A percentile compares a stretch with the other conserved stretches of the same genome.
Conservation (phyloP, 2,797 vertebrate genomes). For the Craterocephalus amniculus region DNA sequence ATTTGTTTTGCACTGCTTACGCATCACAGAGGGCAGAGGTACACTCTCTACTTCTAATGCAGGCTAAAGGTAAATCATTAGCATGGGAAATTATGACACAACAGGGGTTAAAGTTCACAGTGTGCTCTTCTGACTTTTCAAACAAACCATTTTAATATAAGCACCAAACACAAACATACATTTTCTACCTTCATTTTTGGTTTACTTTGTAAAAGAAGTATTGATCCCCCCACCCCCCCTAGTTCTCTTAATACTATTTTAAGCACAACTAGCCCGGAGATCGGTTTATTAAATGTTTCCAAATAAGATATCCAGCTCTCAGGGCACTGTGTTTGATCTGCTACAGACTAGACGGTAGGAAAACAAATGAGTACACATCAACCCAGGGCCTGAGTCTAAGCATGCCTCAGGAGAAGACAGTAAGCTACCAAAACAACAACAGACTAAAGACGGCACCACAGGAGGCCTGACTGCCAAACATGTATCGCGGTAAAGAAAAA, state of each 20-base stretch:
- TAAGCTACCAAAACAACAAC: conserved; percentile 54
- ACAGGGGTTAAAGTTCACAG: conserved; percentile 51
- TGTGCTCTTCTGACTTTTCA: conserved; percentile 18
- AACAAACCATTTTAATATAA: conserved; percentile 2
- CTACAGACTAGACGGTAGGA: conserved; percentile 37
- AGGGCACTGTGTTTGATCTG: conserved; percentile 48
- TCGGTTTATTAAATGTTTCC: conserved; percentile 36
- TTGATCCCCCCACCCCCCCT: background rate
- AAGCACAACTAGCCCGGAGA: conserved; percentile 30
- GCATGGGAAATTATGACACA: background rate
- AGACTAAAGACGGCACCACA: conserved; percentile 42
- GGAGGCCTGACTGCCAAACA: conserved; percentile 45
- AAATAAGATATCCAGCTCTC: conserved; percentile 46
- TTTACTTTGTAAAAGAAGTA: background rate
- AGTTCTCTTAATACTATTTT: conserved; percentile 22
- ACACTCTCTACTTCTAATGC: background rate
- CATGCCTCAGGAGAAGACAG: conserved; percentile 49
- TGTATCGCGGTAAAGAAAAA: conserved; percentile 52
- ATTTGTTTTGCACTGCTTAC: background rate
- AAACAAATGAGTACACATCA: conserved; percentile 36
- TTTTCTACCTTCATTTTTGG: background rate
- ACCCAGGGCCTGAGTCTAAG: conserved; percentile 14
- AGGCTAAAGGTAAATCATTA: conserved; percentile 64
- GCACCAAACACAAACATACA: background rate
- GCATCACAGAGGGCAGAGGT: background rate